Evolutionary conservation across 2,113 vertebrate genomes (phyloP).

Genomic region (Heterotis niloticus): DNA sequence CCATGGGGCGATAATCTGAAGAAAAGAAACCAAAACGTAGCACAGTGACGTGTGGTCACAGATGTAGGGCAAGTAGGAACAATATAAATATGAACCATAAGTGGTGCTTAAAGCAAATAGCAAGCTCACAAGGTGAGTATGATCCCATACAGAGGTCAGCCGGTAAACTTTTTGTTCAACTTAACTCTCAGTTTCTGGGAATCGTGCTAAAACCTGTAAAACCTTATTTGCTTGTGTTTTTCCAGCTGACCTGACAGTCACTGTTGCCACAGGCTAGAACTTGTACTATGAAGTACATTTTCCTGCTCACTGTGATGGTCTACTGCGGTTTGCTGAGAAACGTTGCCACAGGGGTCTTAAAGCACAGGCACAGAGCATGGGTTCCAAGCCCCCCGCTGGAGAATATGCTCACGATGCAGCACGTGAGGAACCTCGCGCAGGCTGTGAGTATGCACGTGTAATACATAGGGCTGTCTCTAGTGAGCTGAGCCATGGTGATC

Average conservation of each 20-base stretch:
- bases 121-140: background rate
- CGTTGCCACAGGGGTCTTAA: conserved; percentile 4
- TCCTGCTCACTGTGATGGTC: conserved; percentile 17
- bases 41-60: conserved; percentile 18
- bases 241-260: background rate
- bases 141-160: too few relatives aligned
- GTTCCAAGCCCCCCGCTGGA: conserved; percentile 32
- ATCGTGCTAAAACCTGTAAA: background rate
- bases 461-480: too few relatives aligned
- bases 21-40: background rate
- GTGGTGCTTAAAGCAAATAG: background rate
- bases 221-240: background rate
- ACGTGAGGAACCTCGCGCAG: conserved; percentile 30
- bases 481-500: too few relatives aligned
- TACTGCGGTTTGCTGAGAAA: conserved; percentile 1
- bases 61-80: conserved; percentile 15
- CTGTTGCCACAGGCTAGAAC: background rate
- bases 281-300: conserved; percentile 31
- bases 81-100: conserved; percentile 31
- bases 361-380: background rate
- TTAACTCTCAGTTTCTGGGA: too few relatives aligned
- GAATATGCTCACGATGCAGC: conserved; percentile 37
- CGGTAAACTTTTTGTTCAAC: too few relatives aligned
- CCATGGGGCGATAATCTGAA: background rate
- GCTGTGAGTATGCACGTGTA: conserved; percentile 28